These are phyloP conservation scores for Glyptemys insculpta DNA, from an alignment of 2,797 vertebrate genomes.

Conservation along the genomic window DNA sequence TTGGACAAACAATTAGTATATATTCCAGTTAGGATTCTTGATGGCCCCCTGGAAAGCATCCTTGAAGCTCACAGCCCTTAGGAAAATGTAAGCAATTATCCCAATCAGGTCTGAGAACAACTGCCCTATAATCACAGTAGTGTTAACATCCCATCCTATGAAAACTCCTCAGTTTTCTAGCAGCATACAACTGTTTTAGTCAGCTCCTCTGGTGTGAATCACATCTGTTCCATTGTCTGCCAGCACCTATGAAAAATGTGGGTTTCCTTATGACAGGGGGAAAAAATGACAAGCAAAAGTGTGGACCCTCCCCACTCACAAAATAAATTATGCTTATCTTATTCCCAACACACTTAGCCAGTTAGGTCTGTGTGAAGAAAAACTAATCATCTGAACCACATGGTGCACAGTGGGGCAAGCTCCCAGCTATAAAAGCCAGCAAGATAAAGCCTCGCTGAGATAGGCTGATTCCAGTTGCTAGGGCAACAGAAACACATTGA, in stretches of 20 bases:
- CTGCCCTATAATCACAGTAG: slow-evolving; percentile 10
- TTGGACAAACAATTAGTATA: background rate
- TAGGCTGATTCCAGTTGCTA: slow-evolving; percentile 82
- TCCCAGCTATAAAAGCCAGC: slow-evolving; percentile 77
- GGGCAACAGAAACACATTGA: slow-evolving; percentile 81
- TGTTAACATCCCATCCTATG: background rate
- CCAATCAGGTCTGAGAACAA: slow-evolving; percentile 16
- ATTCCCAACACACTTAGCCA: slow-evolving; percentile 79
- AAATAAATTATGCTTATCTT: slow-evolving; percentile 85
- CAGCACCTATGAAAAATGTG: slow-evolving; percentile 77
- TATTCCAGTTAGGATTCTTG: slow-evolving; percentile 6
- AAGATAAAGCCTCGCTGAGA: slow-evolving; percentile 79
- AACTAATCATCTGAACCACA: slow-evolving; percentile 85
- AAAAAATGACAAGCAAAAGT: background rate
- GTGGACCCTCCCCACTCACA: slow-evolving; percentile 70
- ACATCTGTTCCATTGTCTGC: slow-evolving; percentile 87
- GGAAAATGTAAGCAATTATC: background rate
- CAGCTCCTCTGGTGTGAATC: slow-evolving; percentile 76
- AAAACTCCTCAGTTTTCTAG: slow-evolving; percentile 16
- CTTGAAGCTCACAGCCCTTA: slow-evolving; percentile 35
- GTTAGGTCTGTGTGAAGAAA: slow-evolving; percentile 67
- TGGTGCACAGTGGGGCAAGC: slow-evolving; percentile 78
- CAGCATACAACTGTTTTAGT: slow-evolving; percentile 33
- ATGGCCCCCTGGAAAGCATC: slow-evolving; percentile 52
- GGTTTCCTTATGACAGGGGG: slow-evolving; percentile 74